Conservation (phyloP, 2,888 invertebrate genomes). For the Xylota sylvarum region DNA sequence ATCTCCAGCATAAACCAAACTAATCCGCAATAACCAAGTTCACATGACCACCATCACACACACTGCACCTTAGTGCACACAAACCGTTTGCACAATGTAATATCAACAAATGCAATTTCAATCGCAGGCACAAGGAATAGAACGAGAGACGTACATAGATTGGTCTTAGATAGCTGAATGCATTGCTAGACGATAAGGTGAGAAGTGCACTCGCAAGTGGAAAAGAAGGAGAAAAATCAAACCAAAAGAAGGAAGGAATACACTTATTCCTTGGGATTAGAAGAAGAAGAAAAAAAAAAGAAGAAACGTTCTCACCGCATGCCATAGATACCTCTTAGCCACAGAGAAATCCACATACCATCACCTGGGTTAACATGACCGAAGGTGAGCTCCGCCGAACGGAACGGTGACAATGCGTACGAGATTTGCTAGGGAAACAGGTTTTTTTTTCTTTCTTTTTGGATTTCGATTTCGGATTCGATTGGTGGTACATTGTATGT, state of each 20-base stretch:
- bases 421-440: constrained; percentile 35
- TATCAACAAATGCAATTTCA: constrained; percentile 58
- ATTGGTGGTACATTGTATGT: constrained; percentile 11
- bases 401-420: constrained; percentile 51
- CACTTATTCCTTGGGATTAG: constrained; percentile 25
- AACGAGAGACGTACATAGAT: neutral
- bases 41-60: constrained; percentile 49
- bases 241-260: constrained; percentile 26
- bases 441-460: constrained; percentile 16
- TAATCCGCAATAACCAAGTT: constrained; percentile 68
- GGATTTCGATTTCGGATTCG: neutral
- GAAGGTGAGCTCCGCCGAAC: constrained; percentile 53
- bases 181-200: constrained; percentile 27
- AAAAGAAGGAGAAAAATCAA: constrained; percentile 21
- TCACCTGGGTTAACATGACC: constrained; percentile 71
- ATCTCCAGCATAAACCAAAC: constrained; percentile 42
- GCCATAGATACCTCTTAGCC: constrained; percentile 45
- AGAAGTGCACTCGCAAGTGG: constrained; percentile 15
- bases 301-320: constrained; percentile 35
- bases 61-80: constrained; percentile 11
- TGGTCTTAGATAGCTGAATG: neutral
- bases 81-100: constrained; percentile 53
- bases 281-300: neutral
- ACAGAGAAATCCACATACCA: constrained; percentile 62
- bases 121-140: neutral